Evolutionary conservation across 2,113 vertebrate species (phyloP).

Genomic region (Trogon melanurus): DNA sequence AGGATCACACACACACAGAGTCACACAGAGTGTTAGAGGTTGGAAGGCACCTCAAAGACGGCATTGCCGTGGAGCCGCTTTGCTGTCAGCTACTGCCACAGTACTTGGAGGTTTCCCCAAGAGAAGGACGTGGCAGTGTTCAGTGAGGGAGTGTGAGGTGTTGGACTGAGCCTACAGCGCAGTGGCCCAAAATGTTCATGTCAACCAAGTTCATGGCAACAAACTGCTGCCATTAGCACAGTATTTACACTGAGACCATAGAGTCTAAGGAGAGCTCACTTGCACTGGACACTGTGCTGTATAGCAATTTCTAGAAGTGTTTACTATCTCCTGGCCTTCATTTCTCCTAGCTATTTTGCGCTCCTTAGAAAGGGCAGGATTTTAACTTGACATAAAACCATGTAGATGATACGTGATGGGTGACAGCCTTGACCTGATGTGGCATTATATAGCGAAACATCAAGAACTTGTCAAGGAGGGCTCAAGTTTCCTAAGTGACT

Average conservation of each 20-base stretch:
- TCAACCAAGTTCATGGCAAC: neutral
- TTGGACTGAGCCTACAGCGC: neutral
- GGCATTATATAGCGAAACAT: neutral
- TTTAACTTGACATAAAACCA: neutral
- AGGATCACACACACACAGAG: no score
- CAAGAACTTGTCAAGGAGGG: neutral
- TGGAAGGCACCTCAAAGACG: no score
- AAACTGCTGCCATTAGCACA: neutral
- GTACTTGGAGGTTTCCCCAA: neutral
- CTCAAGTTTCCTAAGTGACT: neutral
- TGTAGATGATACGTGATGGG: fast-evolving
- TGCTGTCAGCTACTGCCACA: neutral
- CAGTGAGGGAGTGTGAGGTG: fast-evolving
- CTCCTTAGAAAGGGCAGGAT: neutral
- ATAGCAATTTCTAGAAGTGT: neutral
- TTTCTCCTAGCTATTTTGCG: neutral
- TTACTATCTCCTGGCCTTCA: neutral
- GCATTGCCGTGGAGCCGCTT: neutral
- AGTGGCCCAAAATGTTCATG: neutral
- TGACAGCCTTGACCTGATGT: neutral
- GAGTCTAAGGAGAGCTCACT: neutral
- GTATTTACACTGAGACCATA: no score
- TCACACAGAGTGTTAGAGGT: no score
- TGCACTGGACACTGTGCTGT: neutral
- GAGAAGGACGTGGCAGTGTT: neutral